Conservation (phyloP, 1,140 invertebrate species). For the Drosophila nikananu region DNA sequence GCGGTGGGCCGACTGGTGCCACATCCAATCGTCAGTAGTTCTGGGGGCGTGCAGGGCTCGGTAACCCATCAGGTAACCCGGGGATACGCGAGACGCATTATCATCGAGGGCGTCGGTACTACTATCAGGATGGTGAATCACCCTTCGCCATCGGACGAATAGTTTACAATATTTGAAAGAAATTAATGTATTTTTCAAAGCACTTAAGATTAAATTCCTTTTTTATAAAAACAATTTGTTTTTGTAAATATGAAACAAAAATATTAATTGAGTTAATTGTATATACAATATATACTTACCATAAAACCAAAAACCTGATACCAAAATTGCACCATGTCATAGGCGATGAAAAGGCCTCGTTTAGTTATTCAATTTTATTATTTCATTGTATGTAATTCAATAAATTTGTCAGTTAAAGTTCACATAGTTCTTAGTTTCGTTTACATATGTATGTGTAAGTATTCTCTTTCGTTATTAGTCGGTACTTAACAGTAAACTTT, state of each 20-base stretch:
- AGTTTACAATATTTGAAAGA: no score
- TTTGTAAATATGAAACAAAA: no score
- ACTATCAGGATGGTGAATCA: no score
- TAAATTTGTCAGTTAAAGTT: slow-evolving; percentile 81
- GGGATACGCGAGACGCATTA: slow-evolving; percentile 2
- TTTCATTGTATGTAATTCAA: slow-evolving; percentile 80
- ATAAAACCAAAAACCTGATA: no score
- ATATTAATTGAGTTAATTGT: no score
- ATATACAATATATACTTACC: no score
- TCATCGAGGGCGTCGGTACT: slow-evolving; percentile 3
- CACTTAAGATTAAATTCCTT: no score
- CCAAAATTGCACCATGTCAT: not conserved
- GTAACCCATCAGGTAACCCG: slow-evolving; percentile 10
- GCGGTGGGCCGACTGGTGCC: slow-evolving; percentile 19
- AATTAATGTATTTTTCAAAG: no score
- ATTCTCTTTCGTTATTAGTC: slow-evolving; percentile 63
- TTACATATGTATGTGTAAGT: slow-evolving; percentile 64
- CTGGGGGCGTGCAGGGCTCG: not conserved
- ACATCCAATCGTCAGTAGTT: not conserved
- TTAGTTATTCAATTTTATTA: slow-evolving; percentile 74
- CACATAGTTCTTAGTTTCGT: slow-evolving; percentile 73
- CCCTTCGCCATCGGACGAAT: no score
- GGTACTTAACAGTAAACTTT: slow-evolving; percentile 73
- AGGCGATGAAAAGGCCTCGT: slow-evolving; percentile 9
- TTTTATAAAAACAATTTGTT: no score